phyloP scores from a whole-genome alignment of 1,140 invertebrate genomes.

The Aphaenogaster rudis region DNA sequence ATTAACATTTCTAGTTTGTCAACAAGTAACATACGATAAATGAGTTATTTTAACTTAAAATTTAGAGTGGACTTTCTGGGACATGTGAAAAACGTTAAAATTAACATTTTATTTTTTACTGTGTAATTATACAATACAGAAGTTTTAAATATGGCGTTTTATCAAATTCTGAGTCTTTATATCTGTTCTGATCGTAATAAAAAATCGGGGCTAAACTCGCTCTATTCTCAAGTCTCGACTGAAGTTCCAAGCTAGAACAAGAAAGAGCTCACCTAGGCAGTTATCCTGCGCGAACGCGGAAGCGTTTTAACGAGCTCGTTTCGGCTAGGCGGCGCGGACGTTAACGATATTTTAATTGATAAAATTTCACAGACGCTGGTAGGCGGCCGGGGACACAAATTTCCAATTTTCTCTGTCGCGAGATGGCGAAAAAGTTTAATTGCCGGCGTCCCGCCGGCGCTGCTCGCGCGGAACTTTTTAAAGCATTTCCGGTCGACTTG shows the following conservation, averaged over 20 bases:
- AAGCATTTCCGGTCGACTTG: conserved; percentile 77
- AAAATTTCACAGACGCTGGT: conserved; percentile 67
- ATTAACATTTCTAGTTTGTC: too few relatives aligned
- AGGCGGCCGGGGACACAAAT: conserved; percentile 75
- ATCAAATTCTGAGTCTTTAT: neutral
- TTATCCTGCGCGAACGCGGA: conserved; percentile 29
- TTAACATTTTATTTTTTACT: too few relatives aligned
- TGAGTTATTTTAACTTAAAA: too few relatives aligned
- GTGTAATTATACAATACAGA: too few relatives aligned
- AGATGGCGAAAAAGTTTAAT: conserved; percentile 81
- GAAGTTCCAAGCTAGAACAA: conserved; percentile 7
- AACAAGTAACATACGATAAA: too few relatives aligned
- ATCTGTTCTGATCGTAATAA: neutral
- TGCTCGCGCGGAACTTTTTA: conserved; percentile 77
- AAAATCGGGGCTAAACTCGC: neutral
- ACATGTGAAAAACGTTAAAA: too few relatives aligned
- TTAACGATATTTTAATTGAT: conserved; percentile 72
- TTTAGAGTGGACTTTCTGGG: too few relatives aligned
- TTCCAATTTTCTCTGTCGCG: conserved; percentile 76
- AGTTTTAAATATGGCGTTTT: neutral
- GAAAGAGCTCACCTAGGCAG: conserved; percentile 14
- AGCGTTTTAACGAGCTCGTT: conserved; percentile 52
- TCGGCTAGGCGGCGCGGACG: conserved; percentile 9
- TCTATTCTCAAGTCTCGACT: conserved; percentile 11
- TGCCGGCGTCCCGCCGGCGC: conserved; percentile 70